Percentiles rank a stretch among this genome's conserved stretches.
Evolutionary conservation across 2,797 vertebrate species (phyloP).

Genomic region (Semotilus atromaculatus): DNA sequence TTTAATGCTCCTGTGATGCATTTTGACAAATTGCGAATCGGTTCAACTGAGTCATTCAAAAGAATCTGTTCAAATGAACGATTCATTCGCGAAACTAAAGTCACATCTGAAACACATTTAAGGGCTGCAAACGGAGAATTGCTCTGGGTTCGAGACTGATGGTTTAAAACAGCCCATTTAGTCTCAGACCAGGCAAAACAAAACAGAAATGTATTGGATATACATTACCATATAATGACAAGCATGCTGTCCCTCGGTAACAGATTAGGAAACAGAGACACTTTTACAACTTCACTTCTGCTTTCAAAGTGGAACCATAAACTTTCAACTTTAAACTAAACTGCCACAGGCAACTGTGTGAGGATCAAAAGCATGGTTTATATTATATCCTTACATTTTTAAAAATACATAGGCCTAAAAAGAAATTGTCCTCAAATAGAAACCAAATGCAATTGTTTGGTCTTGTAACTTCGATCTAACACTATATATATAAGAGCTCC

Average conservation of each 20-base stretch:
- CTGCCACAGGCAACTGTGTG: neutral
- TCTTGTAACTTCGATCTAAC: neutral
- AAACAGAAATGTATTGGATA: neutral
- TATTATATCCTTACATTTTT: neutral
- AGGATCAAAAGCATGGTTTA: neutral
- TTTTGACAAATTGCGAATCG: neutral
- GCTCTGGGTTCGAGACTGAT: conserved; percentile 56
- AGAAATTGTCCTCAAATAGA: neutral
- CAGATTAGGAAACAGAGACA: neutral
- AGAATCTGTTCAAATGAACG: neutral
- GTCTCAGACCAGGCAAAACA: conserved; percentile 63
- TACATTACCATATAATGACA: neutral
- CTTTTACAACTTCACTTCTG: neutral
- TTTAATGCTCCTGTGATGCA: neutral
- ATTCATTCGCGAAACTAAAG: neutral
- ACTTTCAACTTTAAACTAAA: neutral
- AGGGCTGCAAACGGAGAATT: conserved; percentile 60
- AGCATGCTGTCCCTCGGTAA: neutral
- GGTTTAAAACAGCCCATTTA: conserved; percentile 56
- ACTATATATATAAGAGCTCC: neutral
- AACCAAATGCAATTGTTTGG: neutral
- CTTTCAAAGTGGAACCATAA: neutral
- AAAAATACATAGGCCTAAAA: neutral
- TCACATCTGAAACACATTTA: conserved; percentile 69
- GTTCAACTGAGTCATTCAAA: neutral